Evolutionary conservation across 1,140 invertebrate species (phyloP), one percentile per base, ranked within the genome.

Genomic region (Eriocheir sinensis): DNA sequence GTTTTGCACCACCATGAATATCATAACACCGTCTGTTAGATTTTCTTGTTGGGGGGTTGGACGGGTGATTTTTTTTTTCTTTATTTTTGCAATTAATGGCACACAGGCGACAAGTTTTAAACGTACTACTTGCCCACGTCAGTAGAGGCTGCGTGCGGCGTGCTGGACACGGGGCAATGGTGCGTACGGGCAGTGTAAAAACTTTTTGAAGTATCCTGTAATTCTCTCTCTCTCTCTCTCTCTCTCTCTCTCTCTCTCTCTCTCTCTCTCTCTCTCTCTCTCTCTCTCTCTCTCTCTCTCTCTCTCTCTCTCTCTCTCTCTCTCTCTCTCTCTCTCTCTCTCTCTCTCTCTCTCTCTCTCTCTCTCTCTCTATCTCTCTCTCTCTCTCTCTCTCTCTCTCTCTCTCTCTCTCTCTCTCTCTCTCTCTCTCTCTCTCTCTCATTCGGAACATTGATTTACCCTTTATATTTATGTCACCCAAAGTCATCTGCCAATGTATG

Each of bases 391-490:
- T 83, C 80, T 83, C 80, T 83, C 80, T 83, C 80, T 83, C 80
- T 83, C 80, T 83, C 80, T 83, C 80, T 83, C 80, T 83, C 80
- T 83, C 80, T 83, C 80, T 83, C 80, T 83, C 80, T 83, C 80
- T 83, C 80, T 83, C 80, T 83, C 80, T 83, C 80, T 83, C 80
- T 83, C 80, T 83, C 80, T 83, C 80, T 83, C 80, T 83, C 80
- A 4, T 36, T 8, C 80, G 9, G 8, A 32, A 30, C 4, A 6
- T 83, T n/a, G n/a, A 53, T 4, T 27, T 32, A 53, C 27, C 12
- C 9, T 32, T 27, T 40, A 30, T 30, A 8, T 53, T 32, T 34
- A 17, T 90, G 17, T 85, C 12, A 72, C 53, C 44, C 44, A 40
- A 85, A 4, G 32, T 27, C 27, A 34, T 32, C 40, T 90, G 88